These are phyloP conservation scores for Zaprionus inermis DNA, from an alignment of 1,140 invertebrate species.

Conservation along the genomic window DNA sequence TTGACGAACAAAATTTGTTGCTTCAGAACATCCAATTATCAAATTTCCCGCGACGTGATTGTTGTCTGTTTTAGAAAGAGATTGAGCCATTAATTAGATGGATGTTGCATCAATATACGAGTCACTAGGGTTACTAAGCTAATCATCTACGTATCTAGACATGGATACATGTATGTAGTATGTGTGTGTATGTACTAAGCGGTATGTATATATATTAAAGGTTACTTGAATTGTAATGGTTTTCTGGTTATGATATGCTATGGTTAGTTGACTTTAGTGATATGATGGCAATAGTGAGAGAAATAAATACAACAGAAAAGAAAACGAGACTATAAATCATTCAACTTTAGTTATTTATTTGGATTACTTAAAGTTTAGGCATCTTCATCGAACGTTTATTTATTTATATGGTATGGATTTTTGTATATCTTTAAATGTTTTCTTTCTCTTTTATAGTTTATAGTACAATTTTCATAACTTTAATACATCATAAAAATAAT, in stretches of 20 bases:
- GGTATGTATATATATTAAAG: neutral
- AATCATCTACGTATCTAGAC: constrained; percentile 33
- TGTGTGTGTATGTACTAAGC: constrained; percentile 2
- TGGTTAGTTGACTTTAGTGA: constrained; percentile 27
- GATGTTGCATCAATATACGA: constrained; percentile 2
- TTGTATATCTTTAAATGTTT: constrained; percentile 19
- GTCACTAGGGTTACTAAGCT: constrained; percentile 20
- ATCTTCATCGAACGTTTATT: constrained; percentile 67
- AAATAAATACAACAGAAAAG: constrained; percentile 30
- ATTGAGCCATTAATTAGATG: constrained; percentile 57
- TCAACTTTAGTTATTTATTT: constrained; percentile 71
- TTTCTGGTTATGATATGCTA: constrained; percentile 34
- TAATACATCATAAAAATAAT: constrained; percentile 78
- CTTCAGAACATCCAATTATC: constrained; percentile 82
- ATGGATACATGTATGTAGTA: constrained; percentile 6
- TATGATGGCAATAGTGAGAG: constrained; percentile 27
- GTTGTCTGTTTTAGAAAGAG: constrained; percentile 66
- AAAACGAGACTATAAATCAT: constrained; percentile 35
- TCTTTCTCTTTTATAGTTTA: constrained; percentile 58
- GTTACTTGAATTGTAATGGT: constrained; percentile 27
- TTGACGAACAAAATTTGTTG: constrained; percentile 19
- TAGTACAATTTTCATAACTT: constrained; percentile 77
- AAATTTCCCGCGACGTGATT: constrained; percentile 76
- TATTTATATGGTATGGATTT: constrained; percentile 35
- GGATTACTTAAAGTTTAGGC: constrained; percentile 73